Conservation (phyloP, 2,113 vertebrate species). For the Fulmarus glacialis region DNA sequence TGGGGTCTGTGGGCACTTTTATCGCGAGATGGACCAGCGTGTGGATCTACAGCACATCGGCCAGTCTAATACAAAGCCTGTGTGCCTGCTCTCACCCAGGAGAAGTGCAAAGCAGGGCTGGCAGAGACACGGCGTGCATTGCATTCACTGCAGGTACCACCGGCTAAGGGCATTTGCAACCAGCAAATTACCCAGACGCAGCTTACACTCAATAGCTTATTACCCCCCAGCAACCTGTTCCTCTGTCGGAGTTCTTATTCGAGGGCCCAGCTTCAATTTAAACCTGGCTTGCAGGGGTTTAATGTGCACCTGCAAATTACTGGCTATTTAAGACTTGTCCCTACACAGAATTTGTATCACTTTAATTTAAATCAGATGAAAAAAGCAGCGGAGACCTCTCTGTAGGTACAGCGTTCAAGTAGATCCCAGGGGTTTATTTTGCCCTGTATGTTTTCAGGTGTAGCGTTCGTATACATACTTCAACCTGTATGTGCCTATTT, state of each 20-base stretch:
- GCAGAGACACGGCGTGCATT: rapidly evolving
- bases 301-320: not conserved
- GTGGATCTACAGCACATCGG: not conserved
- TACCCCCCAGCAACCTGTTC: not conserved
- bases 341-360: not conserved
- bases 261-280: not conserved
- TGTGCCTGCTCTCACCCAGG: not conserved
- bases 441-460: not conserved
- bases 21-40: rapidly evolving
- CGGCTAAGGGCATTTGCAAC: not conserved
- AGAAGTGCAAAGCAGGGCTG: not conserved
- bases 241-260: not conserved
- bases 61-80: rapidly evolving
- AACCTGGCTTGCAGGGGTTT: not conserved
- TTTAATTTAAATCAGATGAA: not conserved
- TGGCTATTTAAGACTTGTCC: not conserved
- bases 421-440: not conserved
- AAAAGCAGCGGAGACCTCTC: not conserved
- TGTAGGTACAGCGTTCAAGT: not conserved
- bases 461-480: not conserved
- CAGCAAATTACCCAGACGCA: not conserved
- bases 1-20: not conserved
- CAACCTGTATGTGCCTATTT: not conserved
- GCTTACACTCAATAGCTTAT: not conserved
- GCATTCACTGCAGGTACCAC: not conserved